These are phyloP conservation scores for Nudaria mundana DNA, from an alignment of 2,888 invertebrate species.

Conservation along the genomic window DNA sequence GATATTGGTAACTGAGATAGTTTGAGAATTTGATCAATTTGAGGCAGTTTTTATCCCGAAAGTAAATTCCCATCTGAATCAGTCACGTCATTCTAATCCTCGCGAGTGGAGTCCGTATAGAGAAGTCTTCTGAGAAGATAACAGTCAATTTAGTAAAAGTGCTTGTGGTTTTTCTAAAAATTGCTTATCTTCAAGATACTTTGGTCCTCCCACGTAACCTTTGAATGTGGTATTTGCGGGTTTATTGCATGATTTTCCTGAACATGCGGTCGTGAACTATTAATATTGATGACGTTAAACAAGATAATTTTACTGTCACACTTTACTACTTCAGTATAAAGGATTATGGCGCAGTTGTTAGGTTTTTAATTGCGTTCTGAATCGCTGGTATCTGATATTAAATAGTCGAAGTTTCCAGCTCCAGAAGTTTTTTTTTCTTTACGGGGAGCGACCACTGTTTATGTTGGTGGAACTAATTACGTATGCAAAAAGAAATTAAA, in stretches of 20 bases:
- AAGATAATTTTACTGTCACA: slow-evolving; percentile 1
- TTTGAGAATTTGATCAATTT: no score
- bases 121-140: slow-evolving; percentile 3
- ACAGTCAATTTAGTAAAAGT: background rate
- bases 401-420: slow-evolving; percentile 1
- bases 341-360: background rate
- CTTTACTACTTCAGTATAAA: background rate
- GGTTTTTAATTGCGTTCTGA: no score
- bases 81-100: no score
- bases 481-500: no score
- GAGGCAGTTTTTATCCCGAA: no score
- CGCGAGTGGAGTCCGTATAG: no score
- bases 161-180: slow-evolving; percentile 7
- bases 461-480: background rate
- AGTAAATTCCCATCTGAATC: no score
- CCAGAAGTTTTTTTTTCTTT: background rate
- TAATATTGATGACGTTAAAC: slow-evolving; percentile 8
- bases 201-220: background rate
- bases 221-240: background rate
- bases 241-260: slow-evolving; percentile 8
- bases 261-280: slow-evolving; percentile 1
- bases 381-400: background rate
- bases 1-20: no score
- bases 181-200: background rate
- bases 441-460: background rate